Evolutionary conservation across 2,888 invertebrate genomes (phyloP).

Genomic region (Polymixis flavicincta): DNA sequence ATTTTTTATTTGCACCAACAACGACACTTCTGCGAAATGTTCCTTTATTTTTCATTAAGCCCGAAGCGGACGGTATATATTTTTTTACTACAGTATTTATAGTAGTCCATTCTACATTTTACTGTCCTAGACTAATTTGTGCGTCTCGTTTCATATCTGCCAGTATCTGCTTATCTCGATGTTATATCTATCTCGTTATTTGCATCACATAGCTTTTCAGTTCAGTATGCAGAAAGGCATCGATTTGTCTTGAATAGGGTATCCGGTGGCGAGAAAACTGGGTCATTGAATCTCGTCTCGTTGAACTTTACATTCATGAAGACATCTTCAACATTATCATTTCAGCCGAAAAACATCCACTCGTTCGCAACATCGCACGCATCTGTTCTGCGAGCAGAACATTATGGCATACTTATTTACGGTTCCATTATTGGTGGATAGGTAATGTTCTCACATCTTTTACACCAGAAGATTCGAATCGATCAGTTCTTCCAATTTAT

Average conservation of each 20-base stretch:
- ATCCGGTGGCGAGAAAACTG: neutral
- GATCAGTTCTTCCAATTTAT: neutral
- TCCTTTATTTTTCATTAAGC: neutral
- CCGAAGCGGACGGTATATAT: neutral
- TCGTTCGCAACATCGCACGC: no score
- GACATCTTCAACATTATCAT: no score
- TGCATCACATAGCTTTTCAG: conserved; percentile 24
- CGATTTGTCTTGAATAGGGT: conserved; percentile 7
- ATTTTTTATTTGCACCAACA: neutral
- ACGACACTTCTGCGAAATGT: neutral
- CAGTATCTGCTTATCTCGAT: conserved; percentile 30
- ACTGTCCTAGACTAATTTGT: neutral
- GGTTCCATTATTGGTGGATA: neutral
- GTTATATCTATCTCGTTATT: conserved; percentile 25
- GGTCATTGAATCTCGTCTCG: neutral
- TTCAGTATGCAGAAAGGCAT: conserved; percentile 7
- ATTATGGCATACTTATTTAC: neutral
- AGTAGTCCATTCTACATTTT: neutral
- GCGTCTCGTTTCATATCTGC: conserved; percentile 14
- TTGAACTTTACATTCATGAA: neutral
- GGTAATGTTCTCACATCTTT: neutral
- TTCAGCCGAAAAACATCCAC: no score
- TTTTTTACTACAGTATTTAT: neutral
- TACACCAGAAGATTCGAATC: neutral
- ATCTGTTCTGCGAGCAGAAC: no score